Conservation (phyloP, 2,888 invertebrate genomes). For the Iselma pallidipennis region DNA sequence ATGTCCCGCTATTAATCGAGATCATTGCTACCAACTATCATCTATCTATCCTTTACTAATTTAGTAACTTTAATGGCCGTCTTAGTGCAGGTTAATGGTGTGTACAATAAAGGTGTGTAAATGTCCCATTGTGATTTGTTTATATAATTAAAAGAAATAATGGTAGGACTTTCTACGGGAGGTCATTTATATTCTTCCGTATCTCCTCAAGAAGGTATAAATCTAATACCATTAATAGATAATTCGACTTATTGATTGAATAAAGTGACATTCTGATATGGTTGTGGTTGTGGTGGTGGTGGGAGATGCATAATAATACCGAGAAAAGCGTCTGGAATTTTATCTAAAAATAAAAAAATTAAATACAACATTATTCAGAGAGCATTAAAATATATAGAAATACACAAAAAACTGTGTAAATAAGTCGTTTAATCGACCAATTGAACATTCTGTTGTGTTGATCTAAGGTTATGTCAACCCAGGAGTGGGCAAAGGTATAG, state of each 20-base stretch:
- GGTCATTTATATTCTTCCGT: constrained; percentile 64
- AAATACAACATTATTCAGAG: constrained; percentile 11
- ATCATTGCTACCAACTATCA: too few species aligned
- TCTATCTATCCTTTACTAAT: too few species aligned
- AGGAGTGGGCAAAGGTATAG: constrained; percentile 20
- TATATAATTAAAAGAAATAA: constrained; percentile 44
- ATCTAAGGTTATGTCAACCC: constrained; percentile 31
- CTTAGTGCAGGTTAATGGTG: constrained; percentile 10
- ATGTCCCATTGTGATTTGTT: constrained; percentile 5
- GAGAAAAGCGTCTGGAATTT: constrained; percentile 24
- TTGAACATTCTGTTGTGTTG: constrained; percentile 9
- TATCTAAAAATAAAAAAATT: constrained; percentile 9
- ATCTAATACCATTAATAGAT: constrained; percentile 49
- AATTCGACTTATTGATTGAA: constrained; percentile 44
- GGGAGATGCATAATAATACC: constrained; percentile 24
- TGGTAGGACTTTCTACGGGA: constrained; percentile 65
- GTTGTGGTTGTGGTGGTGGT: too few species aligned
- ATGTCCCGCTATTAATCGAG: too few species aligned
- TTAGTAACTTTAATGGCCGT: too few species aligned
- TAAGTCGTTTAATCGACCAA: constrained; percentile 2
- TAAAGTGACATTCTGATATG: constrained; percentile 39
- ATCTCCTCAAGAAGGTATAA: constrained; percentile 64
- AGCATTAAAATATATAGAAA: background rate
- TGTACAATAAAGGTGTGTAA: constrained; percentile 2
- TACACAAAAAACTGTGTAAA: too few species aligned